Percentiles rank a stretch among this genome's conserved stretches.
Evolutionary conservation across 2,888 invertebrate genomes (phyloP).

Genomic region (Cheilosia impressa): DNA sequence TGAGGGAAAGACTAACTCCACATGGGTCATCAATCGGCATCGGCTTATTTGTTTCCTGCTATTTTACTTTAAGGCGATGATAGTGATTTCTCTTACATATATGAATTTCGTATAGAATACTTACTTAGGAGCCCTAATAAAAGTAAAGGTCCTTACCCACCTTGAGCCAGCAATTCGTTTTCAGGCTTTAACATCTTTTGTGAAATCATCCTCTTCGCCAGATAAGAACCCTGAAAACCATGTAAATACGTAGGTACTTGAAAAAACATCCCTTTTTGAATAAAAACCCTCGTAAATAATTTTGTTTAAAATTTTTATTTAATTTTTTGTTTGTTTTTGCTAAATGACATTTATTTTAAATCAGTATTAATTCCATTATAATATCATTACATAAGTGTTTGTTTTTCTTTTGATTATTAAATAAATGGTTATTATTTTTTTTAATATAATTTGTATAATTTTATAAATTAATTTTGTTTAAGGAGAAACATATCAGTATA

Average conservation of each 20-base stretch:
- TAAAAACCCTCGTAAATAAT: conserved; percentile 14
- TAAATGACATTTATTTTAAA: conserved; percentile 71
- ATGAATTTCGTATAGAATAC: no score
- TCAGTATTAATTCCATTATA: conserved; percentile 71
- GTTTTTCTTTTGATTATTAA: conserved; percentile 48
- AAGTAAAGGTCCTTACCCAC: no score
- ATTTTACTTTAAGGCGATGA: no score
- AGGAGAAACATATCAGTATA: conserved; percentile 27
- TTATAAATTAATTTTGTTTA: conserved; percentile 34
- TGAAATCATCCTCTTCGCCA: no score
- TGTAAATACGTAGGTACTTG: neutral
- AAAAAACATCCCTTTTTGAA: neutral
- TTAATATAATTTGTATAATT: conserved; percentile 32
- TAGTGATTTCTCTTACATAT: no score
- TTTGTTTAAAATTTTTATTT: neutral
- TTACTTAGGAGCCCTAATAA: no score
- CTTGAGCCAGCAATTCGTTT: no score
- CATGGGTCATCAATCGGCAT: no score
- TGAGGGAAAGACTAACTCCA: no score
- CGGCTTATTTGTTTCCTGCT: no score
- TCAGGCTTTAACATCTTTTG: no score
- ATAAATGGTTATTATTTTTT: conserved; percentile 31
- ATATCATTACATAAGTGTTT: conserved; percentile 49
- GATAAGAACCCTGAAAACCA: neutral
- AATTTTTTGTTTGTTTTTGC: conserved; percentile 55